Evolutionary conservation across 2,113 vertebrate species (phyloP), one percentile per base, ranked within the genome.

Genomic region (Passer domesticus): DNA sequence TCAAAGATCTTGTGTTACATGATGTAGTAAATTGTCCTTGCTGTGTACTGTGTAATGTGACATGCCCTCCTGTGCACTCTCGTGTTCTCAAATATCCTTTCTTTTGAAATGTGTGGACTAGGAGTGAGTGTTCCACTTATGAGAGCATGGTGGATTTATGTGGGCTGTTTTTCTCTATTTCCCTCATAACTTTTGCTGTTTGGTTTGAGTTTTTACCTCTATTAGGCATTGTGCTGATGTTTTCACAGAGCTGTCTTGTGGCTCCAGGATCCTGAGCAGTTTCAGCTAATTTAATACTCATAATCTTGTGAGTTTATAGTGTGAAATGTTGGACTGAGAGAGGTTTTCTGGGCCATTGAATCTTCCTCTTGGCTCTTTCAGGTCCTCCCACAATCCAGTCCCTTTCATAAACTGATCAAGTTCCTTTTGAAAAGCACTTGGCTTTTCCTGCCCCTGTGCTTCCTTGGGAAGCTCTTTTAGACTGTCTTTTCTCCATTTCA

Each of bases 221-320:
- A 1, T 63, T 63, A 30, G 64, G 33, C 55, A 62, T 67, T 92
- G 79, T 92, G 72, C 35, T 91, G 58, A 27, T 92, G 39, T 81
- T 87, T 93, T 64, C 75, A 50, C 33, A 59, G 55, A 86, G 47
- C 50, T 74, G 28, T 63, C 44, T 92, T 44, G 23, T 47, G 69
- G 60, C 37, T 89, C 22, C 76, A 75, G 47, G 73, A 89, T 64
- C 33, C 69, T 56, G 47, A 81, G 60, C 64, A 63, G 52, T 83
- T 95, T 90, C 64, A 83, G 56, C 50, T 92, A 92, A 92, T 96
- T 86, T 92, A 84, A 72, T 59, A 67, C 50, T 68, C 35, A 41
- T 64, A 53, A 55, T 52, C 94, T 70, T 95, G 39, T 78, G 60
- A 83, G 35, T 89, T 94, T 81, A 33, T 43, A 70, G 55, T 63